Evolutionary conservation across 2,797 vertebrate genomes (phyloP), one percentile per base, ranked within the genome.

Genomic region (Onychomys torridus): DNA sequence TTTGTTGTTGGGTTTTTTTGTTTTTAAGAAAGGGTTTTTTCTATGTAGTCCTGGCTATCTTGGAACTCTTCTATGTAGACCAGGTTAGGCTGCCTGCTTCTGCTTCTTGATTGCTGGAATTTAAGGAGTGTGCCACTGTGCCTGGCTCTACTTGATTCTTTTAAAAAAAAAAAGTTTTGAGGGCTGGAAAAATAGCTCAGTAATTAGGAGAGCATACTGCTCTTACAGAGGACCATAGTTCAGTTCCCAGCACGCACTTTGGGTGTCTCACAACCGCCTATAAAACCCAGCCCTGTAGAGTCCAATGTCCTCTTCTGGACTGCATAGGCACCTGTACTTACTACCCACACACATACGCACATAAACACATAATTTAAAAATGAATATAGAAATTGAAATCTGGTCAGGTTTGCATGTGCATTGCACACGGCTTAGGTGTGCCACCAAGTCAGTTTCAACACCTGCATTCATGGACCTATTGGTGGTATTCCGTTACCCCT

Each of bases 381-480:
- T 2, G 19, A 46, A 84, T 46, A 63, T 17, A 34, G 11, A 69
- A 73, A 25, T 34, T 71, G 9, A 77, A 73, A 23, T 10, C 16
- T 61, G 40, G 3, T 79, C 2, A 71, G 13, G 27, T 59, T 67
- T 52, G 14, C 46, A 21, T 7, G 21, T 21, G 59, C 63, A 0
- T 34, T 61, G 16, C 4, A 16, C n/a, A 29, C 3, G 5, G 55
- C 49, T n/a, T 34, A 52, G 34, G 23, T 37, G 11, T 55, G 37
- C 25, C 9, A 25, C 16, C 43, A 40, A 6, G 6, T 25, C 11
- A 7, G 52, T 21, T 79, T 19, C 34, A 7, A 73, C 49, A 73
- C 0, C 40, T 21, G 5, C 25, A 1, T 14, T 7, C 5, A 0
- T 40, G 34, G 32, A 5, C 13, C 14, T 46, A 0, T 16, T 37